These are phyloP conservation scores for Theretra japonica DNA, from an alignment of 2,888 invertebrate species.

Conservation along the genomic window DNA sequence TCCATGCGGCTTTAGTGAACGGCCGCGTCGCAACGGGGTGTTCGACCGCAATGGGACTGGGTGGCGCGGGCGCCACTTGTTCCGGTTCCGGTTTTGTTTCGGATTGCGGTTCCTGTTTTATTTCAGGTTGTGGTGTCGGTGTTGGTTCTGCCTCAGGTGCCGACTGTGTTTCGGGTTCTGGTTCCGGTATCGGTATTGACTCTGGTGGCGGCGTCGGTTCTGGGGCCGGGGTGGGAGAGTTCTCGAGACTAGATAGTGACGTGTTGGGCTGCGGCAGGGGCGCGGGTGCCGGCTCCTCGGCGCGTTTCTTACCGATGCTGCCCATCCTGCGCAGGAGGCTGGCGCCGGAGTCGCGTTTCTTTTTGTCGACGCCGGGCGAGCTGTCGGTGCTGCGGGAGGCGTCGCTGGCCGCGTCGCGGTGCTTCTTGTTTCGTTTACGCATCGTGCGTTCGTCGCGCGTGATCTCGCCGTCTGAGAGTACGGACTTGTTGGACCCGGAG, in stretches of 20 bases:
- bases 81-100: slow-evolving; percentile 36
- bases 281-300: slow-evolving; percentile 56
- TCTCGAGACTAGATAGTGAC: slow-evolving; percentile 44
- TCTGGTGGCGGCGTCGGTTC: slow-evolving; percentile 9
- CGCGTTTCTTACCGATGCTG: slow-evolving; percentile 71
- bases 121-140: no score
- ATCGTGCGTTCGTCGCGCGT: slow-evolving; percentile 79
- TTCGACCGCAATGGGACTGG: slow-evolving; percentile 74
- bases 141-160: no score
- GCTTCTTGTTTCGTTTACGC: slow-evolving; percentile 81
- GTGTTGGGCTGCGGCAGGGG: slow-evolving; percentile 50
- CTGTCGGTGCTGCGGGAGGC: slow-evolving; percentile 71
- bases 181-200: slow-evolving; percentile 26
- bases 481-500: slow-evolving; percentile 73
- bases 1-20: slow-evolving; percentile 84
- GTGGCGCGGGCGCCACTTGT: slow-evolving; percentile 40
- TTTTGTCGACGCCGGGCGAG: slow-evolving; percentile 69
- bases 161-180: neutral
- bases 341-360: slow-evolving; percentile 67
- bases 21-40: slow-evolving; percentile 82
- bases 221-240: slow-evolving; percentile 34
- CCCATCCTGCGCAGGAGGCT: slow-evolving; percentile 73
- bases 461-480: slow-evolving; percentile 80
- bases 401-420: slow-evolving; percentile 67
- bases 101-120: no score